Percentiles rank a stretch among this genome's conserved stretches.
These are phyloP conservation scores for Rhorus exstirpatorius DNA, from an alignment of 2,888 invertebrate species.

Conservation along the genomic window DNA sequence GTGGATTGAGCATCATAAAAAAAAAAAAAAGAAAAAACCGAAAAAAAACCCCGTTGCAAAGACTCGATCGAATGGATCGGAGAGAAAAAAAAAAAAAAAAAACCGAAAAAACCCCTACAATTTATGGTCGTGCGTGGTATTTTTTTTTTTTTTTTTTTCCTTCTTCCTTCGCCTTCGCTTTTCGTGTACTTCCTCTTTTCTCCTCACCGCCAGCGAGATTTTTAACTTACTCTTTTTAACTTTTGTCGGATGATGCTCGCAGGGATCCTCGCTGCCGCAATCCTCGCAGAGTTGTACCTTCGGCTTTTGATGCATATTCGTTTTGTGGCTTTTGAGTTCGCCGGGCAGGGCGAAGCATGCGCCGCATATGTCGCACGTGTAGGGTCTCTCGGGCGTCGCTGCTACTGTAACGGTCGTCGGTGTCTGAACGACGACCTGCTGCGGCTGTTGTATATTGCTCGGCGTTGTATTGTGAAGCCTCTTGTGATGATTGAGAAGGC, in stretches of 20 bases:
- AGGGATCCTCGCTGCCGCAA: conserved; percentile 85
- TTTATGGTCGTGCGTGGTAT: neutral
- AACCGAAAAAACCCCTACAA: neutral
- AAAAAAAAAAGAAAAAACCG: no score
- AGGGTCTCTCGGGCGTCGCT: conserved; percentile 85
- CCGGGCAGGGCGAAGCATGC: conserved; percentile 86
- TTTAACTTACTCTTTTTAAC: conserved; percentile 85
- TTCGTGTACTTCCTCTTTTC: neutral
- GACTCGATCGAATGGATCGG: no score
- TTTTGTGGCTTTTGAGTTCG: conserved; percentile 87
- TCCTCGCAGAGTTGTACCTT: conserved; percentile 85
- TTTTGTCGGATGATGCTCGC: conserved; percentile 85
- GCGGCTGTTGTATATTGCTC: conserved; percentile 82
- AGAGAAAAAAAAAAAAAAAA: neutral
- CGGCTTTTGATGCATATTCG: conserved; percentile 85
- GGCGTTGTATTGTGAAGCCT: conserved; percentile 90
- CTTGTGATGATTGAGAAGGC: conserved; percentile 94
- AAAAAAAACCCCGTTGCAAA: neutral
- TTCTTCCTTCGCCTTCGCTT: no score
- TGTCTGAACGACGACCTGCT: conserved; percentile 86
- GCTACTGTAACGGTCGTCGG: conserved; percentile 85
- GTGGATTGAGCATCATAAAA: no score
- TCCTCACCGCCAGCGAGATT: no score
- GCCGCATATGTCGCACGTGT: conserved; percentile 86
- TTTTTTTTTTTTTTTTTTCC: neutral